Conservation (phyloP, 2,113 vertebrate species). For the Mus musculus region DNA sequence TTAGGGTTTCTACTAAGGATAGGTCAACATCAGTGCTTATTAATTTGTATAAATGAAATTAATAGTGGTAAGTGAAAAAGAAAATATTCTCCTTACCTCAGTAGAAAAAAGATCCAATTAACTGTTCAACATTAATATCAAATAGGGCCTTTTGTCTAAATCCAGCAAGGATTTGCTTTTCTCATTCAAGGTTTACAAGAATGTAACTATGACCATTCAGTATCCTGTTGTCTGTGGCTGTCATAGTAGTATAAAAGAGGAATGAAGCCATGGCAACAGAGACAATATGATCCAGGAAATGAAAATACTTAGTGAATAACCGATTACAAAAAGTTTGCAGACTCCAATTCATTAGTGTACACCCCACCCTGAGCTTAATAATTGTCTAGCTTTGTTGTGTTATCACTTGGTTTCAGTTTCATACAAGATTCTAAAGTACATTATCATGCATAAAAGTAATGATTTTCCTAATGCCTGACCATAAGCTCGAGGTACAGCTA, state of each 20-base stretch:
- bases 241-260: neutral
- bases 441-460: neutral
- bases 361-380: neutral
- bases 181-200: slow-evolving; percentile 11
- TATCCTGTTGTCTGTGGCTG: no score
- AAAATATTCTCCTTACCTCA: fast-evolving
- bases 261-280: neutral
- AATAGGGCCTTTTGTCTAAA: neutral
- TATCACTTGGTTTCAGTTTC: neutral
- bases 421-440: neutral
- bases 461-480: neutral
- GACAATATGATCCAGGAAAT: neutral
- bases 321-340: neutral
- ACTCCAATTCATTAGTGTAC: neutral
- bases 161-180: neutral
- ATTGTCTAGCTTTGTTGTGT: neutral
- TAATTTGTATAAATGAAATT: neutral
- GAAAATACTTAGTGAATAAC: neutral
- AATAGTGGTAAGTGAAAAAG: neutral
- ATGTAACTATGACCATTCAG: neutral
- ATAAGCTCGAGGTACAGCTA: neutral
- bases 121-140: neutral
- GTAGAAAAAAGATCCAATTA: neutral
- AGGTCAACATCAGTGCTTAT: no score
- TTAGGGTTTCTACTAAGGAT: neutral